These are phyloP conservation scores for Emys orbicularis DNA, from an alignment of 2,797 vertebrate genomes.

Conservation along the genomic window DNA sequence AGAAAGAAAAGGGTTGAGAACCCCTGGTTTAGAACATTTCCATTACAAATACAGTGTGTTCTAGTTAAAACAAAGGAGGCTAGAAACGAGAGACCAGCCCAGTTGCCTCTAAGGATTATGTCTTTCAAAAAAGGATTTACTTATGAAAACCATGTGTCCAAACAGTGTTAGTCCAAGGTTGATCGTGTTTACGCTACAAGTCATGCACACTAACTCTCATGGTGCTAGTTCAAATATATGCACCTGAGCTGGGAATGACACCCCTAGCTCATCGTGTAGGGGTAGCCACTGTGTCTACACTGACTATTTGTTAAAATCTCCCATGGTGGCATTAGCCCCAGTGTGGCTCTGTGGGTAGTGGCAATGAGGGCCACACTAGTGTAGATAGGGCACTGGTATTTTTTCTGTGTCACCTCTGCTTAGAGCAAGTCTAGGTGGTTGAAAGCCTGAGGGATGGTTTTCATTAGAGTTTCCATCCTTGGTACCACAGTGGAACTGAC, in stretches of 20 bases:
- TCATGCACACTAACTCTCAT: neutral
- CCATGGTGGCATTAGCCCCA: neutral
- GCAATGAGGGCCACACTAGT: neutral
- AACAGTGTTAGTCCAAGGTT: accelerated
- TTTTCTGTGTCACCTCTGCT: neutral
- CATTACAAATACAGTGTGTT: constrained; percentile 66
- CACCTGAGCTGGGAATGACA: neutral
- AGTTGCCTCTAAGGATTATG: constrained; percentile 60
- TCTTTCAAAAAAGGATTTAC: constrained; percentile 54
- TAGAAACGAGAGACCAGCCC: constrained; percentile 63
- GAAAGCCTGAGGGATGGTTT: accelerated
- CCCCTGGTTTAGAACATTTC: constrained; percentile 67
- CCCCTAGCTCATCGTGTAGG: neutral
- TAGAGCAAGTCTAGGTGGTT: neutral
- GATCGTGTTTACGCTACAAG: neutral
- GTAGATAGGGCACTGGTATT: neutral
- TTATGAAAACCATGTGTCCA: neutral
- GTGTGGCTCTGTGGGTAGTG: accelerated
- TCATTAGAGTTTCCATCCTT: accelerated
- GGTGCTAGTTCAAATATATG: too few species aligned
- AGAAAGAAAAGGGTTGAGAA: too few species aligned
- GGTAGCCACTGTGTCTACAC: neutral
- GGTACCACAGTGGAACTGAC: neutral
- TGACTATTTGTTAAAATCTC: neutral
- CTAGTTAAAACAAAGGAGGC: constrained; percentile 65